These are phyloP conservation scores for Gymnoscelis rufifasciata DNA, from an alignment of 2,888 invertebrate genomes.

Conservation along the genomic window DNA sequence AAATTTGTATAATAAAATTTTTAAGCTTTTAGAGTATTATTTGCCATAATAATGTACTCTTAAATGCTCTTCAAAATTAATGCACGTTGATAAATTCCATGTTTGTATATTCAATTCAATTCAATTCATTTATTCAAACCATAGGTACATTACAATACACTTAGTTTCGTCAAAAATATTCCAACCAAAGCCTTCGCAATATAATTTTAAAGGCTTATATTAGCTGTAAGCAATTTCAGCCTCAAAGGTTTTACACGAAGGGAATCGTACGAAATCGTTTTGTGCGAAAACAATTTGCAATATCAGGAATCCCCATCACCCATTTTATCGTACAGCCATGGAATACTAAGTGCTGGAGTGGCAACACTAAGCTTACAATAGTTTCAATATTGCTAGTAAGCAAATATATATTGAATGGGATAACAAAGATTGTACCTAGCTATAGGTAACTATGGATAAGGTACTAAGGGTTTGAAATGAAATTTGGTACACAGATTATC, in stretches of 20 bases:
- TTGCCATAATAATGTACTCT: too few relatives aligned
- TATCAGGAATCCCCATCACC: conserved; percentile 53
- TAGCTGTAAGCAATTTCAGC: conserved; percentile 26
- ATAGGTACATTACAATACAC: too few relatives aligned
- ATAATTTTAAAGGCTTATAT: conserved; percentile 24
- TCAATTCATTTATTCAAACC: too few relatives aligned
- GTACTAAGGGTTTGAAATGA: too few relatives aligned
- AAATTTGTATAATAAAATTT: too few relatives aligned
- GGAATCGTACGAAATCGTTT: conserved; percentile 34
- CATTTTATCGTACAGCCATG: conserved; percentile 41
- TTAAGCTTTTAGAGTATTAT: too few relatives aligned
- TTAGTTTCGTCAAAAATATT: not conserved
- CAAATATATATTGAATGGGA: not conserved
- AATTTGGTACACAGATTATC: too few relatives aligned
- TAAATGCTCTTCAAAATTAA: too few relatives aligned
- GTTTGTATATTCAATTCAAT: too few relatives aligned
- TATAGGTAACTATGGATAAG: too few relatives aligned
- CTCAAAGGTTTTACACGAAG: conserved; percentile 27
- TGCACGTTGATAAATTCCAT: too few relatives aligned
- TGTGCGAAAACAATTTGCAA: conserved; percentile 46
- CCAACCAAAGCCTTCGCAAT: conserved; percentile 4
- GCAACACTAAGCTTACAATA: not conserved
- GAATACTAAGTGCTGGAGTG: conserved; percentile 16
- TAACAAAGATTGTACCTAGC: too few relatives aligned
- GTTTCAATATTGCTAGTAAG: not conserved